Evolutionary conservation across 1,140 invertebrate genomes (phyloP).

Genomic region (Dufourea novaeangliae): DNA sequence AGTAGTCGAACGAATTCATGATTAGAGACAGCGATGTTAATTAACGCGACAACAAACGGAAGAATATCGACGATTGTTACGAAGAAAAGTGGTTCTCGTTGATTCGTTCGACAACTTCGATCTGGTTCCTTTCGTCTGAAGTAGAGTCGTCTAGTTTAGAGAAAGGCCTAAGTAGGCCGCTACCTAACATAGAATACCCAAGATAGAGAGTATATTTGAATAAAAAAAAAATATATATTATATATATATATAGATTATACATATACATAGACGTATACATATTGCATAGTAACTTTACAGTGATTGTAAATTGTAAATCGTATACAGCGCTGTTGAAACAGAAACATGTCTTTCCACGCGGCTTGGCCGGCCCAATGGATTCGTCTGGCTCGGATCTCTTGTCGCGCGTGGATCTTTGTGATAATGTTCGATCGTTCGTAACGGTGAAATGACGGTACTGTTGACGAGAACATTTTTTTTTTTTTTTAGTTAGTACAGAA

Average conservation of each 20-base stretch:
- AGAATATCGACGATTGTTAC: not conserved
- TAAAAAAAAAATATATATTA: slow-evolving; percentile 53
- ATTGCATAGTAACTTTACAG: slow-evolving; percentile 50
- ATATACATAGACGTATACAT: slow-evolving; percentile 48
- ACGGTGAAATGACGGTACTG: not conserved
- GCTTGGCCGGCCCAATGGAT: slow-evolving; percentile 47
- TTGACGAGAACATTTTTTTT: not conserved
- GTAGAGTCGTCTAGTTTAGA: slow-evolving; percentile 63
- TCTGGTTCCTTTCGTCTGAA: slow-evolving; percentile 43
- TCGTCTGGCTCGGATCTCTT: slow-evolving; percentile 10
- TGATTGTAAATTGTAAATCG: slow-evolving; percentile 40
- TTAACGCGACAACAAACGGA: not conserved
- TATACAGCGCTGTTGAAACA: slow-evolving; percentile 42
- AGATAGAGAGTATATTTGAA: slow-evolving; percentile 70
- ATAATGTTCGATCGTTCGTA: slow-evolving; percentile 21
- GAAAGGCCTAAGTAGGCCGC: slow-evolving; percentile 52
- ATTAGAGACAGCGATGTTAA: not conserved
- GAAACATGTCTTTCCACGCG: slow-evolving; percentile 39
- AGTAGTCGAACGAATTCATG: not conserved
- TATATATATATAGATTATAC: slow-evolving; percentile 38
- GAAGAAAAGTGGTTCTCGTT: not conserved
- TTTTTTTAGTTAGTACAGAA: too few species aligned
- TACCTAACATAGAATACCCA: slow-evolving; percentile 54
- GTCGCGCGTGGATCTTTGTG: slow-evolving; percentile 41
- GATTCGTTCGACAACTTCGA: slow-evolving; percentile 18